A percentile compares a stretch with the other conserved stretches of the same genome.
Conservation (phyloP, 2,797 vertebrate species). For the Rallus crepitans region DNA sequence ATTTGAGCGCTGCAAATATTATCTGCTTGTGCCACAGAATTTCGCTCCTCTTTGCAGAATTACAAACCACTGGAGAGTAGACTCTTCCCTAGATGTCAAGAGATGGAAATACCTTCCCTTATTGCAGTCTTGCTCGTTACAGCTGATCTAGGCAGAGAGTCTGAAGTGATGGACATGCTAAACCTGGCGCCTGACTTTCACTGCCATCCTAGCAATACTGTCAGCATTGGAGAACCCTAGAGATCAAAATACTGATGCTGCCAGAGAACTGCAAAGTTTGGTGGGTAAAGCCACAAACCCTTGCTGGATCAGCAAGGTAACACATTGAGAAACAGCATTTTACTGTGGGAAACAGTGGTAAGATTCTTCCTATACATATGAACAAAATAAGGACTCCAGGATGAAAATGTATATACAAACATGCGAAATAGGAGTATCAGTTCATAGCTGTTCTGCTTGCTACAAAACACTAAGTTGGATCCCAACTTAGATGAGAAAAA, state of each 20-base stretch:
- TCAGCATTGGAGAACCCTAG: neutral
- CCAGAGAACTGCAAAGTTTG: neutral
- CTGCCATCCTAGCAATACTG: neutral
- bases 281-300: neutral
- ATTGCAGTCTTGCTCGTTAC: neutral
- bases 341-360: fast-evolving
- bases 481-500: neutral
- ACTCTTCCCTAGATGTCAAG: neutral
- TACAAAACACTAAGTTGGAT: neutral
- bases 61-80: neutral
- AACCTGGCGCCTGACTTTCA: fast-evolving
- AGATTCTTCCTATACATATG: neutral
- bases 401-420: neutral
- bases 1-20: neutral
- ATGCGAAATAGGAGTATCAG: fast-evolving
- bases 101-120: neutral
- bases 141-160: neutral
- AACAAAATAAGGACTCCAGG: neutral
- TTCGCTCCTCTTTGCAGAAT: neutral
- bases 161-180: fast-evolving
- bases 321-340: neutral
- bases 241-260: neutral
- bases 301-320: neutral
- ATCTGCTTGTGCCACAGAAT: neutral
- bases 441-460: neutral